Evolutionary conservation across 2,797 vertebrate genomes (phyloP).

Genomic region (Trichosurus vulpecula): DNA sequence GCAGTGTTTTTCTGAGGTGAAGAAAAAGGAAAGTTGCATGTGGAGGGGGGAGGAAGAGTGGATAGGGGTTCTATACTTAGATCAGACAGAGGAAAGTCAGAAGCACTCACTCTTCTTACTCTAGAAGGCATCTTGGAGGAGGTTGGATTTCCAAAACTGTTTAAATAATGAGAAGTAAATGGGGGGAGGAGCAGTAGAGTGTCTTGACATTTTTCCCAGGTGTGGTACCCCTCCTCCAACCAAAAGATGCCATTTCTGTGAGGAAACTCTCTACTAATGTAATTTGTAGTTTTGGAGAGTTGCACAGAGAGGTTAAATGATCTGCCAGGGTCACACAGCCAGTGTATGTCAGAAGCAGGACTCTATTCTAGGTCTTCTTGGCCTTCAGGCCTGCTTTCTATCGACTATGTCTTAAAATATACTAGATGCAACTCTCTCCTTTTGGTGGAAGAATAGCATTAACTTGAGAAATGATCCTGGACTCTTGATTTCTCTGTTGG

Average conservation of each 20-base stretch:
- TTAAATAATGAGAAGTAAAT: background rate
- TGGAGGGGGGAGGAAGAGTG: background rate
- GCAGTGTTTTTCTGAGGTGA: background rate
- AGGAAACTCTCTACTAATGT: background rate
- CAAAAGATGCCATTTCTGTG: background rate
- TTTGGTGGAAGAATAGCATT: background rate
- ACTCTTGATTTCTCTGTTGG: background rate
- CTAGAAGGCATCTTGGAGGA: conserved; percentile 48
- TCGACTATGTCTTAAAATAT: background rate
- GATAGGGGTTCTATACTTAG: background rate
- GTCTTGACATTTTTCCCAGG: background rate
- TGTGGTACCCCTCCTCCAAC: background rate
- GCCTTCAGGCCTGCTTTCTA: background rate
- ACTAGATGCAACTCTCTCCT: background rate
- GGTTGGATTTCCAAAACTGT: conserved; percentile 35
- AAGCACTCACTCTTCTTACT: background rate
- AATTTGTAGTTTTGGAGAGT: background rate
- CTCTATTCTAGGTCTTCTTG: background rate
- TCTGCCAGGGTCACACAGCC: background rate
- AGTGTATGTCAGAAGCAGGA: background rate
- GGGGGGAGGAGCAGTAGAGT: background rate
- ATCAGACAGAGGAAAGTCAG: background rate
- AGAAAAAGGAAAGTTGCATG: conserved; percentile 34
- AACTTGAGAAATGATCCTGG: background rate
- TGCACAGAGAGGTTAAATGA: background rate